Evolutionary conservation across 2,888 invertebrate genomes (phyloP).

Genomic region (Amorpha juglandis): DNA sequence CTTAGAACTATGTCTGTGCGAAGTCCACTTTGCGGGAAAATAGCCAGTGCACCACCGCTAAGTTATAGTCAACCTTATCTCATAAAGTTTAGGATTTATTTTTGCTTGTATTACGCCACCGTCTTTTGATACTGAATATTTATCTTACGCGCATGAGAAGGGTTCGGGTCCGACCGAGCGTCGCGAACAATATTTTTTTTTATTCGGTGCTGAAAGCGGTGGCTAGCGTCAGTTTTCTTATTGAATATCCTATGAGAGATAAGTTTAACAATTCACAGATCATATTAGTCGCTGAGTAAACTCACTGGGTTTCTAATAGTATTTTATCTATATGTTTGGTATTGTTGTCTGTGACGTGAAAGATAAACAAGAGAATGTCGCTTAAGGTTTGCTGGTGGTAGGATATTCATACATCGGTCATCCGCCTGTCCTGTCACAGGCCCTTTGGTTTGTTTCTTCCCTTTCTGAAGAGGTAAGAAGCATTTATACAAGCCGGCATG

Average conservation of each 20-base stretch:
- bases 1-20: no score
- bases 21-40: slow-evolving; percentile 16
- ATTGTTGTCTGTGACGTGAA: no score
- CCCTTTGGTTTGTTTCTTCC: no score
- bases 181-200: slow-evolving; percentile 30
- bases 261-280: not conserved
- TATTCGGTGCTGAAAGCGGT: slow-evolving; percentile 32
- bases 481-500: no score
- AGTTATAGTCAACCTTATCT: not conserved
- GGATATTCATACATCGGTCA: no score
- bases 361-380: no score
- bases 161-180: slow-evolving; percentile 23
- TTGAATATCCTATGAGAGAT: slow-evolving; percentile 38
- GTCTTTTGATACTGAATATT: slow-evolving; percentile 30
- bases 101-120: not conserved
- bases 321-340: not conserved
- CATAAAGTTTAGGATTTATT: slow-evolving; percentile 6
- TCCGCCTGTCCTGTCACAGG: no score
- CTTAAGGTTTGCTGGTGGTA: no score
- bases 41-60: not conserved
- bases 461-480: no score
- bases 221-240: slow-evolving; percentile 31
- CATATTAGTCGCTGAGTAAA: slow-evolving; percentile 4
- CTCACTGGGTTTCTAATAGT: not conserved
- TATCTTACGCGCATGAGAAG: slow-evolving; percentile 34